Conservation (phyloP, 2,113 vertebrate genomes). For the Dasyurus viverrinus region DNA sequence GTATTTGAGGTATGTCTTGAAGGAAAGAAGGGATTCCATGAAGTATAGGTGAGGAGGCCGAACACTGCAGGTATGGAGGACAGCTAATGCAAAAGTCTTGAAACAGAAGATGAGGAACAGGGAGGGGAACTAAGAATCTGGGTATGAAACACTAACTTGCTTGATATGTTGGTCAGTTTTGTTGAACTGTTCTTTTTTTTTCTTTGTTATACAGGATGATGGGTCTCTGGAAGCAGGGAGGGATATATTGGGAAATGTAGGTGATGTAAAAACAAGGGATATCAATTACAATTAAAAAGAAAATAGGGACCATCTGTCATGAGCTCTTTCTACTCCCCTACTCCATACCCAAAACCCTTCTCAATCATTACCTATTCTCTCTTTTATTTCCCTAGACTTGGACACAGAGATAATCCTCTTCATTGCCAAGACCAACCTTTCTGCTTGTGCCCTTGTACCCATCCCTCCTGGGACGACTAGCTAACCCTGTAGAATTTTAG, state of each 20-base stretch:
- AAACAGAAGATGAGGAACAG: neutral
- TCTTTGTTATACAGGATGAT: neutral
- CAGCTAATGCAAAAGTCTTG: neutral
- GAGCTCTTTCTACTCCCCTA: neutral
- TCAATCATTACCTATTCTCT: neutral
- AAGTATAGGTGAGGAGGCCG: neutral
- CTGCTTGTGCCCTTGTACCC: neutral
- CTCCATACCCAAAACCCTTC: neutral
- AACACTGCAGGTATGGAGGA: neutral
- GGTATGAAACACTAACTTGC: neutral
- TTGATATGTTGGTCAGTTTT: neutral
- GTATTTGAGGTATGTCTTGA: neutral
- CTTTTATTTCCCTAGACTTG: neutral
- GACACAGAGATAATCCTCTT: neutral
- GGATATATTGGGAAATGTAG: neutral
- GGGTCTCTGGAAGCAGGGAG: neutral
- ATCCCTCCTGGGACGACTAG: neutral
- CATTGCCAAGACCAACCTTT: neutral
- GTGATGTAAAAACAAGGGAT: neutral
- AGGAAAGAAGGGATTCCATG: neutral
- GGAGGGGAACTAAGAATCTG: neutral
- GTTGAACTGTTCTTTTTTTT: neutral
- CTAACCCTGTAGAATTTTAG: neutral
- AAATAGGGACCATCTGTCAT: slow-evolving; percentile 1
- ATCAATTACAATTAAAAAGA: slow-evolving; percentile 3